phyloP scores from a whole-genome alignment of 1,140 invertebrate genomes.

The Polyergus mexicanus region DNA sequence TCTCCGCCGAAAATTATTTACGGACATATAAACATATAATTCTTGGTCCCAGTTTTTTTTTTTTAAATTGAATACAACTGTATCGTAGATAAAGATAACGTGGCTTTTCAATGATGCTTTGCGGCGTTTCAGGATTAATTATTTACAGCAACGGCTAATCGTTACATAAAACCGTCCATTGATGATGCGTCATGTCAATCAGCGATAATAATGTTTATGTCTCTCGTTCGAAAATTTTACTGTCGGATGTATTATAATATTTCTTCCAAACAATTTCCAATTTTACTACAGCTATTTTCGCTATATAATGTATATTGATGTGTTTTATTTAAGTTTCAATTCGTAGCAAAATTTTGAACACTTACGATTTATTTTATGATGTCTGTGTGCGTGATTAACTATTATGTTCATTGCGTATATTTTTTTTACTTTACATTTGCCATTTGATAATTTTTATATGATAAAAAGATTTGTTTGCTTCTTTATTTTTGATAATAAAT shows the following conservation, averaged over 20 bases:
- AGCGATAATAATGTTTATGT: not conserved
- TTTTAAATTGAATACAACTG: conserved; percentile 28
- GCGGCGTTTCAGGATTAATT: conserved; percentile 41
- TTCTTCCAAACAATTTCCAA: not conserved
- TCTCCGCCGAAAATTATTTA: not conserved
- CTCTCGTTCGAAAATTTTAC: conserved; percentile 13
- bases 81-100: too few species aligned
- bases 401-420: not conserved
- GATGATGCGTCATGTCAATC: not conserved
- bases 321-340: not conserved
- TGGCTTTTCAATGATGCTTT: conserved; percentile 27
- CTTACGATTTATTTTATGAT: not conserved
- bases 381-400: not conserved
- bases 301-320: not conserved
- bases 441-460: not conserved
- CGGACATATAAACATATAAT: not conserved
- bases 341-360: not conserved
- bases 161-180: conserved; percentile 19
- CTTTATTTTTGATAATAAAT: not conserved
- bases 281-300: not conserved
- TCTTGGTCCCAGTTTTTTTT: conserved; percentile 5
- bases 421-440: not conserved
- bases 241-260: not conserved
- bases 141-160: conserved; percentile 32
- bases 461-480: not conserved